Conservation (phyloP, 2,888 invertebrate genomes). For the Teleogryllus oceanicus region DNA sequence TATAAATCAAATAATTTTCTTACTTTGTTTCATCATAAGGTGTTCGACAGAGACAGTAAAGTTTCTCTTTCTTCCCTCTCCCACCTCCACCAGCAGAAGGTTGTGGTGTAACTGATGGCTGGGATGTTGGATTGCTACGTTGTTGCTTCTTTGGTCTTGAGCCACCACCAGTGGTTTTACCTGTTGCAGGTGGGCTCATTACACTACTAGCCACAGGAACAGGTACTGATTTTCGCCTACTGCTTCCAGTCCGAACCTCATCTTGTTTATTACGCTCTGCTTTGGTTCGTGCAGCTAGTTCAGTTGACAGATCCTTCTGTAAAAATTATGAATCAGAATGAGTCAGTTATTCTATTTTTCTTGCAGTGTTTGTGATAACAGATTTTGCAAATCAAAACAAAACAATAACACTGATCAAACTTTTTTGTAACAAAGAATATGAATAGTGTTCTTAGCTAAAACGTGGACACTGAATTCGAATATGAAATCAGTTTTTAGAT, state of each 20-base stretch:
- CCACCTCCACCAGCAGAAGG: constrained; percentile 43
- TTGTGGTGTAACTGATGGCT: constrained; percentile 26
- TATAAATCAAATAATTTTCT: constrained; percentile 42
- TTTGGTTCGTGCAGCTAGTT: constrained; percentile 66
- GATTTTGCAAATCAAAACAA: too few species aligned
- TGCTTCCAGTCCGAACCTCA: constrained; percentile 58
- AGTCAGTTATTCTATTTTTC: too few species aligned
- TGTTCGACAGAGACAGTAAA: constrained; percentile 88
- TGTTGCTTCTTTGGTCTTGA: constrained; percentile 47
- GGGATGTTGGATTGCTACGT: constrained; percentile 27
- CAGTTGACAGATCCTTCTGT: constrained; percentile 71
- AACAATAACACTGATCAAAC: too few species aligned
- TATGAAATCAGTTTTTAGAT: too few species aligned
- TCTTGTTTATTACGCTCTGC: constrained; percentile 68
- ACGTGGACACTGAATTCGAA: too few species aligned
- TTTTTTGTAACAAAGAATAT: too few species aligned
- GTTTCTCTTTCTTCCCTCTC: constrained; percentile 65
- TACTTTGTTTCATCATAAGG: constrained; percentile 94
- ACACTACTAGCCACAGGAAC: constrained; percentile 44
- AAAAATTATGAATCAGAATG: constrained; percentile 37
- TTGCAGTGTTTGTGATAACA: too few species aligned
- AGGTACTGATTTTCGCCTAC: constrained; percentile 55
- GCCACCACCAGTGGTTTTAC: constrained; percentile 44
- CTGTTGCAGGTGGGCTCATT: constrained; percentile 42
- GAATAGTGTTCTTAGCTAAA: too few species aligned